These are phyloP conservation scores for Cladopsammia gracilis DNA, from an alignment of 64 coral and sea anemone genomes.

Conservation along the genomic window DNA sequence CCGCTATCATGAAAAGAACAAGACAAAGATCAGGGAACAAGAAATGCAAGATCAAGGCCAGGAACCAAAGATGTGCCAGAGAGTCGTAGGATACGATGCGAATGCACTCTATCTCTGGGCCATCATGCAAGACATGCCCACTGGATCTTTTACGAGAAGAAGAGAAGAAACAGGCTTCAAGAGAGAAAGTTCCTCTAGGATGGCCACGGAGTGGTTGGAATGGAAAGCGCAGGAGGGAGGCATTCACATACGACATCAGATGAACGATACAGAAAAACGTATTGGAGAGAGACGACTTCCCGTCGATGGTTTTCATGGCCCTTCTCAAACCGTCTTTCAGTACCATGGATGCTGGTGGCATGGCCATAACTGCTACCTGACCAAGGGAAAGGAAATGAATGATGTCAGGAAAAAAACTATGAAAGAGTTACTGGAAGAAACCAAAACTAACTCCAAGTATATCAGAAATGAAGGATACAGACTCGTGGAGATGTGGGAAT, in stretches of 20 bases:
- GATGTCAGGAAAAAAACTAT: neutral
- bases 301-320: neutral
- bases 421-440: neutral
- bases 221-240: neutral
- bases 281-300: neutral
- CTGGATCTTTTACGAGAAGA: conserved; percentile 4
- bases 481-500: conserved; percentile 64
- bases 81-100: conserved; percentile 37
- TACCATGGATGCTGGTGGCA: conserved; percentile 34
- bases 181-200: neutral
- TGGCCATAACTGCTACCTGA: conserved; percentile 3
- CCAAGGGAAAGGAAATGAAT: neutral
- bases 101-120: conserved; percentile 55
- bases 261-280: conserved; percentile 20
- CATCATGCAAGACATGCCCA: conserved; percentile 50
- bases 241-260: neutral
- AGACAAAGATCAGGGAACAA: conserved; percentile 30
- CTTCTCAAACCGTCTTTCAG: neutral
- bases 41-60: conserved; percentile 28
- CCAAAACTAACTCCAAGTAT: neutral
- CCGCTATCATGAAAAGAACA: conserved; percentile 14
- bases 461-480: neutral
- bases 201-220: too few relatives aligned
- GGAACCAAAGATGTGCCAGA: conserved; percentile 43
- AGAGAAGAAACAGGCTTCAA: conserved; percentile 28